Evolutionary conservation across 2,888 invertebrate genomes (phyloP).

Genomic region (Meloe dianella): DNA sequence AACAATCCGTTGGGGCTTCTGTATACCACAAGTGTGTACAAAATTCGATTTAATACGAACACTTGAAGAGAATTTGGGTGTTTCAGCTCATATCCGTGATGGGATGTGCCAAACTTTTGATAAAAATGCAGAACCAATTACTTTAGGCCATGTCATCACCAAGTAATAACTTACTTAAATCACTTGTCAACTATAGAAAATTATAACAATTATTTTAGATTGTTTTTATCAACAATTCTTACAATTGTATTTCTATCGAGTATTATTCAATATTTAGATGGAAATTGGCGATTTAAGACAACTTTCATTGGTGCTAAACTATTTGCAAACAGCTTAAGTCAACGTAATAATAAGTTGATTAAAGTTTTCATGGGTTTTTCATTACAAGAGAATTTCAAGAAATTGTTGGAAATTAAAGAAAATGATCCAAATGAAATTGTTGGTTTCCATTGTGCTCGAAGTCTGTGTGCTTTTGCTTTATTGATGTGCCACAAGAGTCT

Average conservation of each 20-base stretch:
- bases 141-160: slow-evolving; percentile 42
- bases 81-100: slow-evolving; percentile 46
- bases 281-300: not conserved
- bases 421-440: slow-evolving; percentile 60
- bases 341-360: slow-evolving; percentile 19
- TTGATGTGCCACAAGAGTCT: slow-evolving; percentile 66
- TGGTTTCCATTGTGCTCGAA: slow-evolving; percentile 64
- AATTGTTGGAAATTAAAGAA: slow-evolving; percentile 56
- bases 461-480: slow-evolving; percentile 64
- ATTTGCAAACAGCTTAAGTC: not conserved
- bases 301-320: not conserved
- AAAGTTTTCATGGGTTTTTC: slow-evolving; percentile 61
- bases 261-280: slow-evolving; percentile 18
- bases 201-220: slow-evolving; percentile 18
- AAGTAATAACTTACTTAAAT: slow-evolving; percentile 31
- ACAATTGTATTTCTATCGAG: slow-evolving; percentile 2
- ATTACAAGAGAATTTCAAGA: slow-evolving; percentile 60
- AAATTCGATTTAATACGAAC: slow-evolving; percentile 62
- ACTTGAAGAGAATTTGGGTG: slow-evolving; percentile 53
- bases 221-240: slow-evolving; percentile 17
- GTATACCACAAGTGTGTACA: slow-evolving; percentile 65
- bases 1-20: slow-evolving; percentile 66
- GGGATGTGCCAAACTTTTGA: slow-evolving; percentile 44
- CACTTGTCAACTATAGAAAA: not conserved
- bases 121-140: slow-evolving; percentile 17